These are phyloP conservation scores for Macaria notata DNA, from an alignment of 2,888 invertebrate species.

Conservation along the genomic window DNA sequence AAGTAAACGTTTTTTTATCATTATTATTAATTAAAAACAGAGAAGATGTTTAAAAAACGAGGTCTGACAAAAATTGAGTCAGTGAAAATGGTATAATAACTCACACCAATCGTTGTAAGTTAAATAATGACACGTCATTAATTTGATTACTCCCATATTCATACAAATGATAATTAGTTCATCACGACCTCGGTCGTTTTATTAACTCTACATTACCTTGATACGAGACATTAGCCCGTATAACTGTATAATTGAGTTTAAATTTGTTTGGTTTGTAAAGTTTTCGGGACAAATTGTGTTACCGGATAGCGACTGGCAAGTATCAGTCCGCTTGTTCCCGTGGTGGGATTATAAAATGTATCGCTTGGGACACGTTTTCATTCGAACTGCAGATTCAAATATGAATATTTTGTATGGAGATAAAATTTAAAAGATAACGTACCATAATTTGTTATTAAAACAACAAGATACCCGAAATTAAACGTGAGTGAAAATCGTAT, in stretches of 20 bases:
- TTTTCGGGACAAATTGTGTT: conserved; percentile 12
- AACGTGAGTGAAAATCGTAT: too few species aligned
- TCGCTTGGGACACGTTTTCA: conserved; percentile 47
- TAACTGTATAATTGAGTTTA: conserved; percentile 1
- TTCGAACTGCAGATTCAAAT: conserved; percentile 20
- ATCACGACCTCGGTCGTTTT: conserved; percentile 25
- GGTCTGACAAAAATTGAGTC: too few species aligned
- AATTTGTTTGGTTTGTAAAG: neutral
- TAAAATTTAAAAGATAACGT: too few species aligned
- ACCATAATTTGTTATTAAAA: too few species aligned
- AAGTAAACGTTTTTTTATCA: too few species aligned
- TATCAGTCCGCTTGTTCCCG: conserved; percentile 38
- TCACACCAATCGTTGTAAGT: conserved; percentile 4
- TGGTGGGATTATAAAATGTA: conserved; percentile 57
- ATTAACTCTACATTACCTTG: conserved; percentile 11
- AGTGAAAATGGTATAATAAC: too few species aligned
- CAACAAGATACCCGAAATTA: too few species aligned
- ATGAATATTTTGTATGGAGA: too few species aligned
- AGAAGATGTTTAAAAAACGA: too few species aligned
- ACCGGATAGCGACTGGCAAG: conserved; percentile 27
- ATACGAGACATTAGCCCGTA: conserved; percentile 11
- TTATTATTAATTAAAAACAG: too few species aligned
- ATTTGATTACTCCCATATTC: conserved; percentile 21
- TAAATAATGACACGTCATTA: conserved; percentile 14
- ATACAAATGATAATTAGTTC: conserved; percentile 26